These are phyloP conservation scores for Aproaerema taeniolella DNA, from an alignment of 2,888 invertebrate species.

Conservation along the genomic window DNA sequence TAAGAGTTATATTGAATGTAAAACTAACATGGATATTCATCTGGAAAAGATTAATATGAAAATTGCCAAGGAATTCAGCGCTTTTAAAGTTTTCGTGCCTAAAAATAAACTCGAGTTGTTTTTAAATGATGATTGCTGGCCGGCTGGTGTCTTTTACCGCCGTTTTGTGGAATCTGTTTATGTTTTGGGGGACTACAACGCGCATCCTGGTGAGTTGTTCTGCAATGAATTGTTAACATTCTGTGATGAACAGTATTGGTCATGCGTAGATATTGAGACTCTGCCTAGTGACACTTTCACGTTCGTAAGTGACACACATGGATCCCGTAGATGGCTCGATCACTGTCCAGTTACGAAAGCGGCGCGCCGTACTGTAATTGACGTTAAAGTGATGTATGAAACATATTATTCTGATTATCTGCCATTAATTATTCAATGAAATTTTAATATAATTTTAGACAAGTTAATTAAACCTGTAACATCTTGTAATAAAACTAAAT, in stretches of 20 bases:
- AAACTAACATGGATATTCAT: constrained; percentile 13
- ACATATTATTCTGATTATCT: constrained; percentile 17
- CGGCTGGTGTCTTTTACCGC: constrained; percentile 20
- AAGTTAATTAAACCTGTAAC: neutral
- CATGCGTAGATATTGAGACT: constrained; percentile 15
- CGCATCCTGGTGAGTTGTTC: neutral
- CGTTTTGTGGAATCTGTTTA: constrained; percentile 12
- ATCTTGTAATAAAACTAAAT: neutral
- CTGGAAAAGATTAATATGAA: constrained; percentile 21
- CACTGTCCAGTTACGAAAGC: constrained; percentile 15
- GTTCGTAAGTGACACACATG: constrained; percentile 19
- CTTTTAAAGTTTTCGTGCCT: constrained; percentile 20
- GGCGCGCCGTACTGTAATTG: constrained; percentile 1
- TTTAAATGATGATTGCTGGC: constrained; percentile 22
- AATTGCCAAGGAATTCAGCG: constrained; percentile 14
- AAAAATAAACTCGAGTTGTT: constrained; percentile 17
- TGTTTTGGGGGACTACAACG: neutral
- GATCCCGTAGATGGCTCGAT: constrained; percentile 18
- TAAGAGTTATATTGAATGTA: constrained; percentile 16
- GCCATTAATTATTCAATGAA: constrained; percentile 16
- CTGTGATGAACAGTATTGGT: constrained; percentile 19
- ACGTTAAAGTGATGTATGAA: constrained; percentile 10
- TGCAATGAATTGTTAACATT: constrained; percentile 14
- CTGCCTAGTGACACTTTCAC: constrained; percentile 14
- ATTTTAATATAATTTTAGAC: constrained; percentile 4